A percentile compares a stretch with the other conserved stretches of the same genome.
Conservation (phyloP, 2,797 vertebrate species). For the Rhinella marina region DNA sequence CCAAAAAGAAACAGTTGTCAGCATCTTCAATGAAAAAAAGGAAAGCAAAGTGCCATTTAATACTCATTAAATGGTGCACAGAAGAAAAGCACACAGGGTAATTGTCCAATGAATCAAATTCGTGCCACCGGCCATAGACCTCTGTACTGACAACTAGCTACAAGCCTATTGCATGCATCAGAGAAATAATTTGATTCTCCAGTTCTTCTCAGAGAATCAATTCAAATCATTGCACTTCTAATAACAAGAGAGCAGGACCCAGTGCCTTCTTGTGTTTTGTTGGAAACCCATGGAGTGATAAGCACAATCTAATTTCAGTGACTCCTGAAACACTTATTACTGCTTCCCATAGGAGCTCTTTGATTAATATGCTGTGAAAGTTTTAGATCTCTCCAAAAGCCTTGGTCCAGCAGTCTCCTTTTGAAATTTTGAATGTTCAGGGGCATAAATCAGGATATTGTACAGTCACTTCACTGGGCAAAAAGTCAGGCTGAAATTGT, state of each 20-base stretch:
- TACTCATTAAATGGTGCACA: slow-evolving; percentile 42
- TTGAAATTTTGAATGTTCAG: slow-evolving; percentile 47
- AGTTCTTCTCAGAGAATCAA: slow-evolving; percentile 59
- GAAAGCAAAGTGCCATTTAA: slow-evolving; percentile 47
- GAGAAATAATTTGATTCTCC: slow-evolving; percentile 62
- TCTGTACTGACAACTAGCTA: slow-evolving; percentile 56
- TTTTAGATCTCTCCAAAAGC: slow-evolving; percentile 55
- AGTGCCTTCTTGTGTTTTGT: slow-evolving; percentile 59
- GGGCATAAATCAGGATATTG: slow-evolving; percentile 47
- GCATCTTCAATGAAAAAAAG: slow-evolving; percentile 34
- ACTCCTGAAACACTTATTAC: slow-evolving; percentile 57
- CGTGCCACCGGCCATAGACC: slow-evolving; percentile 55
- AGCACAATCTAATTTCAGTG: slow-evolving; percentile 61
- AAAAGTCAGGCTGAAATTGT: slow-evolving; percentile 33
- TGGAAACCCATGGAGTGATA: slow-evolving; percentile 60
- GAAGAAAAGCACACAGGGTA: slow-evolving; percentile 54
- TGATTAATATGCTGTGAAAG: slow-evolving; percentile 55
- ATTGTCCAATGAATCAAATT: slow-evolving; percentile 61
- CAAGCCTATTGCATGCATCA: slow-evolving; percentile 54
- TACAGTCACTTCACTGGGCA: slow-evolving; percentile 28
- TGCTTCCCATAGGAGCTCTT: slow-evolving; percentile 57
- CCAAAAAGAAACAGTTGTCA: slow-evolving; percentile 49
- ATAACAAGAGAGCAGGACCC: slow-evolving; percentile 59
- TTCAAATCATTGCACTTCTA: slow-evolving; percentile 62
- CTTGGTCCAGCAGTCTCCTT: slow-evolving; percentile 28